A percentile compares a stretch with the other conserved stretches of the same genome.
Evolutionary conservation across 2,113 vertebrate genomes (phyloP).

Genomic region (Bos javanicus): DNA sequence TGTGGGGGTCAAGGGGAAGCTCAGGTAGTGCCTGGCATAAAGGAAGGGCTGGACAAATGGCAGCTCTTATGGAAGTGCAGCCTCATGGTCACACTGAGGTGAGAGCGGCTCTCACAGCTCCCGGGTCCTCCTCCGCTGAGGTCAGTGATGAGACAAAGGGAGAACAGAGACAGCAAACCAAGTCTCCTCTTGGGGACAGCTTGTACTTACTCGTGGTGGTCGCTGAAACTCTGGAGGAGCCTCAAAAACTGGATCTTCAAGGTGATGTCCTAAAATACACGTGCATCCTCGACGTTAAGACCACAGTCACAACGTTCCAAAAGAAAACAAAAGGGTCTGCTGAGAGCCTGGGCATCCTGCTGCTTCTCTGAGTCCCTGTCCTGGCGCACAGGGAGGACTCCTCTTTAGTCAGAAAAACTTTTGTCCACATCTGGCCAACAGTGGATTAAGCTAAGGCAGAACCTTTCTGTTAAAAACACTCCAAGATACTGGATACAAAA

Average conservation of each 20-base stretch:
- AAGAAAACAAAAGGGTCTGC: not conserved
- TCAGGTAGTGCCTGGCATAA: not conserved
- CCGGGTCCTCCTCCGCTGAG: not conserved
- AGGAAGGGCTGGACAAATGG: not conserved
- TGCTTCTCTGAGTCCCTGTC: not conserved
- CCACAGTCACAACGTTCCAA: not conserved
- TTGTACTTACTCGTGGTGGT: conserved; percentile 97
- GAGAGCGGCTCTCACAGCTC: not conserved
- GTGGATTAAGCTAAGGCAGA: not conserved
- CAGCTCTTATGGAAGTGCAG: not conserved
- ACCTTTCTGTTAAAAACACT: not conserved
- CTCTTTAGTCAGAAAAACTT: not conserved
- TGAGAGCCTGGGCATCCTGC: not conserved
- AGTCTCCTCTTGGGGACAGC: not conserved
- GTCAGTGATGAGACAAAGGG: not conserved
- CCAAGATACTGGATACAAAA: not conserved
- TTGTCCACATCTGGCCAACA: not conserved
- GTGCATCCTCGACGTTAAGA: conserved; percentile 18
- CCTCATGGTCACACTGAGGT: not conserved
- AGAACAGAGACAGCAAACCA: not conserved
- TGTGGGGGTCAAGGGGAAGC: not conserved
- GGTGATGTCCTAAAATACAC: conserved; percentile 92
- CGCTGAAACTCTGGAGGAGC: conserved; percentile 98
- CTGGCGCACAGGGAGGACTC: not conserved
- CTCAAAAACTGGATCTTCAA: conserved; percentile 98